Evolutionary conservation across 2,113 vertebrate species (phyloP).

Genomic region (Dunckerocampus dactyliophorus): DNA sequence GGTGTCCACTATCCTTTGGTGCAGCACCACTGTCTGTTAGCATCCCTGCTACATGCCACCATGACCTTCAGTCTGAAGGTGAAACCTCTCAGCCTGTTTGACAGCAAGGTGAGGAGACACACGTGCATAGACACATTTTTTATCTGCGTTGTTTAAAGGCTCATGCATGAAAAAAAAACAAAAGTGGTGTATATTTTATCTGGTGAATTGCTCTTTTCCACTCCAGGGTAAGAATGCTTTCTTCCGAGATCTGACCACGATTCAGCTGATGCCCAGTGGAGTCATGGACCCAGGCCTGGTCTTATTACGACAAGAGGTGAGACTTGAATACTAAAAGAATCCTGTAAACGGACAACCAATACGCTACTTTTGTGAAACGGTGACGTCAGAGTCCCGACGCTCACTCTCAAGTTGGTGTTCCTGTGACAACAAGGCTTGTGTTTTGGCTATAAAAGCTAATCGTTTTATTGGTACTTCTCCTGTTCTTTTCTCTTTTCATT

Average conservation of each 20-base stretch:
- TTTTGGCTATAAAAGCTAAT: too few species aligned
- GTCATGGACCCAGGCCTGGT: conserved; percentile 85
- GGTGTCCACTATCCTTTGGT: conserved; percentile 89
- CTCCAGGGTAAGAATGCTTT: conserved; percentile 93
- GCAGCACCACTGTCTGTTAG: conserved; percentile 89
- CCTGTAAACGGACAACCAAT: too few species aligned
- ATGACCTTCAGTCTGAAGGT: conserved; percentile 85
- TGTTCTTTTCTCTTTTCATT: too few species aligned
- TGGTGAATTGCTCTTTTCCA: not conserved
- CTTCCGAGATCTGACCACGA: conserved; percentile 92
- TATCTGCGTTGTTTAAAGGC: not conserved
- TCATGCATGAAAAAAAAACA: not conserved
- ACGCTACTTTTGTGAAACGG: too few species aligned
- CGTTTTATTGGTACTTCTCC: too few species aligned
- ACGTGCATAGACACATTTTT: too few species aligned
- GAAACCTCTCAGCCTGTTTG: conserved; percentile 90
- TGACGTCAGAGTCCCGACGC: too few species aligned
- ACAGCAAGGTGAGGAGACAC: conserved; percentile 86
- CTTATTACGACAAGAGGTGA: conserved; percentile 85
- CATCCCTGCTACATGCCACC: conserved; percentile 76
- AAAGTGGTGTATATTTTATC: not conserved
- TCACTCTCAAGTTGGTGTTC: too few species aligned
- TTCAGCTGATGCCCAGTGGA: conserved; percentile 92
- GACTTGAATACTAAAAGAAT: not conserved
- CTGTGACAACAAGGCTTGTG: too few species aligned